phyloP scores from a whole-genome alignment of 2,888 invertebrate species.

The Mechanitis messenoides region DNA sequence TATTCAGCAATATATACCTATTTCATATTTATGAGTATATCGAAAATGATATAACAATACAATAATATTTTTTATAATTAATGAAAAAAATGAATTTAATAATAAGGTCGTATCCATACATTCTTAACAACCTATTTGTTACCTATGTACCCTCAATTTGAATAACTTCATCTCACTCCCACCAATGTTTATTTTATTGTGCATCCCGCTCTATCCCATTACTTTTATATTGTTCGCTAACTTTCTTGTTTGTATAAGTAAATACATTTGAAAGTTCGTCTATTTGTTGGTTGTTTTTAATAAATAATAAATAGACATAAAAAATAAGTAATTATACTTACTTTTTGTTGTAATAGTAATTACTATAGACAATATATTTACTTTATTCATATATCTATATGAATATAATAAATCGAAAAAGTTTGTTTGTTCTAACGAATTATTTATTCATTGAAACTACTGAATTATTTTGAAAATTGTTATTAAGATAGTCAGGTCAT shows the following conservation, averaged over 20 bases:
- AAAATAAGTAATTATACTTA: slow-evolving; percentile 5
- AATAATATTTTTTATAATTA: no score
- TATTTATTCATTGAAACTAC: no score
- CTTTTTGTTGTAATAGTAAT: not conserved
- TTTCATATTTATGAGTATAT: no score
- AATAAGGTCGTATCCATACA: slow-evolving; percentile 57
- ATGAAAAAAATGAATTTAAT: not conserved
- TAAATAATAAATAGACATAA: slow-evolving; percentile 6
- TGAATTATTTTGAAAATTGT: no score
- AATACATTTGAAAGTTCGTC: slow-evolving; percentile 76
- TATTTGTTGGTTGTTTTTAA: slow-evolving; percentile 65
- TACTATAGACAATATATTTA: no score
- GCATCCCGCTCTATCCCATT: slow-evolving; percentile 69
- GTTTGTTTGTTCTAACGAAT: no score
- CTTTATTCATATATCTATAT: no score
- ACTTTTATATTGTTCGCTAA: slow-evolving; percentile 78
- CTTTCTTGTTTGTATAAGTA: slow-evolving; percentile 77
- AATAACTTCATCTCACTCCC: slow-evolving; percentile 65
- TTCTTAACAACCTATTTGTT: slow-evolving; percentile 72
- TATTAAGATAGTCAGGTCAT: no score
- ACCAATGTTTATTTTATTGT: slow-evolving; percentile 36
- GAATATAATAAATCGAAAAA: no score
- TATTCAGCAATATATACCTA: no score
- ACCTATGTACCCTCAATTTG: slow-evolving; percentile 76
- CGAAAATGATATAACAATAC: no score